Evolutionary conservation across 2,113 vertebrate species (phyloP), one percentile per base, ranked within the genome.

Genomic region (Larimichthys crocea): DNA sequence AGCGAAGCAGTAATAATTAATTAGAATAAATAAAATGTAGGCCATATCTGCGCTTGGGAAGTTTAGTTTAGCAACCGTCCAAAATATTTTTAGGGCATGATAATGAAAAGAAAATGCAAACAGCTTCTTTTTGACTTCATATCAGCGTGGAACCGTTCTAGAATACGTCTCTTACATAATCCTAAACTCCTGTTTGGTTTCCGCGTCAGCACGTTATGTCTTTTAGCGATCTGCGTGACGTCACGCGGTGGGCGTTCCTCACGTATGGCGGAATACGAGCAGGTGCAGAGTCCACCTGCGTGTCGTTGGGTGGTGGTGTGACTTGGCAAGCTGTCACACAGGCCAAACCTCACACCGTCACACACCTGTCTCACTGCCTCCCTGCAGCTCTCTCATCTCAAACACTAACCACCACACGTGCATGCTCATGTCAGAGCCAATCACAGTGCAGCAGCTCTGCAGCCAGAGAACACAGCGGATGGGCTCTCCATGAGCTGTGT

Each of bases 231-330:
- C 0, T 2, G 26, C 5, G 22, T 86, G 75, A 89, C 90, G 89
- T 92, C 80, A 90, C 11, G 0, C 3, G 4, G 64, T 76, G 78
- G 89, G 90, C 89, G 92, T 77, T 15, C 42, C 84, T 2, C 15
- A 0, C 68, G 35, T 22, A 35, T 29, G 44, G 82, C 92, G 93
- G 92, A 95, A 94, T n/a, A n/a, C n/a, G 91, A 50, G 90, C 94
- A 94, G 92, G 94, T 94, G 94, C 31, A 4, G 60, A 50, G 55
- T 67, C 81, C 80, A 88, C 86, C 83, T 80, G 83, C 20, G 57
- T 85, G 81, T 86, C 89, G 79, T 87, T 89, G 26, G 26, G 26
- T 26, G 76, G 60, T 84, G 76, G 52, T 85, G 84, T 72, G 83
- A 89, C 65, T 85, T 81, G 71, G 83, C 82, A 74, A 40, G 59